These are phyloP conservation scores for human DNA, from an alignment of 2,113 vertebrate species.

Conservation along the genomic window GRCh38 chr11:84550001-84550500, in stretches of 20 bases:
- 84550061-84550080: background rate
- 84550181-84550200: background rate
- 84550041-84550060: background rate
- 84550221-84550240: background rate
- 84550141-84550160: fast-evolving
- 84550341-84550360: background rate
- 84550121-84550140: fast-evolving
- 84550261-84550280: background rate
- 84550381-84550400: background rate
- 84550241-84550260: background rate
- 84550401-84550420: background rate
- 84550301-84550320: background rate
- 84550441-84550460: background rate
- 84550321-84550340: background rate
- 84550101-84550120: background rate
- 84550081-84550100: background rate
- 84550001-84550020: too few species aligned
- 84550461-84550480: background rate
- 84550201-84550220: background rate
- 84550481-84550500: background rate
- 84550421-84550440: background rate
- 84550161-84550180: background rate
- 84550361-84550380: background rate
- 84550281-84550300: background rate
- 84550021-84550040: too few species aligned